Evolutionary conservation across 2,797 vertebrate genomes (phyloP), one percentile per base, ranked within the genome.

Genomic region (Macrochelys suwanniensis): DNA sequence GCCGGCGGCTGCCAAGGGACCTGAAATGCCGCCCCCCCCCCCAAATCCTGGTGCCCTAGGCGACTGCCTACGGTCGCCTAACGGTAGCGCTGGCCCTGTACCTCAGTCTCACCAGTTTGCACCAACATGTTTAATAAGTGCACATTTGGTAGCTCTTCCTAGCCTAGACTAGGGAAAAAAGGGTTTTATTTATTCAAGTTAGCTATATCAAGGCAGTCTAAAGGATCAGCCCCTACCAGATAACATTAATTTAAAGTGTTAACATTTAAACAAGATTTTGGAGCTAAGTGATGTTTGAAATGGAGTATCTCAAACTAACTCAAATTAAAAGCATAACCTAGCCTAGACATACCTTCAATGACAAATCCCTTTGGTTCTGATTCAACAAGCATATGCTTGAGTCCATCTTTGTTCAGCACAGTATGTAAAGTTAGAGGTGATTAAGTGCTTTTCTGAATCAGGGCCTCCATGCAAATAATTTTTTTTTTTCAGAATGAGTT

Each of bases 21-120:
- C 37, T 42, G 37, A 42, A 42, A 42, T 42, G 37, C 37, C 37
- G 37, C 37, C 37, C 37, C 37, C 37, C 37, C 37, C 37, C 37
- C 37, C 37, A 42, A 42, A 42, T 42, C 37, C 37, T 42, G 37
- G 37, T 42, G 37, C 37, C 37, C 37, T 42, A 42, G 37, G 37
- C 37, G 37, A 42, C 37, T 4, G 37, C 37, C 37, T 42, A 42
- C 37, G 3, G 37, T 42, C 37, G 37, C 37, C 37, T 42, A 42
- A 42, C 37, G 37, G 37, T 42, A 42, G 37, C 37, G 37, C 37
- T 42, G 37, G 37, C 37, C 37, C 37, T 42, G 37, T 87, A 6
- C 31, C 33, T 65, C 4, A 0, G 0, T 81, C 25, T 85, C 71
- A 13, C 1, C 0, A 50, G 6, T 57, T 61, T 25, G 28, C 51